Base-by-base conservation (phyloP, 2,797 vertebrate genomes). In the Eospalax fontanierii region DNA sequence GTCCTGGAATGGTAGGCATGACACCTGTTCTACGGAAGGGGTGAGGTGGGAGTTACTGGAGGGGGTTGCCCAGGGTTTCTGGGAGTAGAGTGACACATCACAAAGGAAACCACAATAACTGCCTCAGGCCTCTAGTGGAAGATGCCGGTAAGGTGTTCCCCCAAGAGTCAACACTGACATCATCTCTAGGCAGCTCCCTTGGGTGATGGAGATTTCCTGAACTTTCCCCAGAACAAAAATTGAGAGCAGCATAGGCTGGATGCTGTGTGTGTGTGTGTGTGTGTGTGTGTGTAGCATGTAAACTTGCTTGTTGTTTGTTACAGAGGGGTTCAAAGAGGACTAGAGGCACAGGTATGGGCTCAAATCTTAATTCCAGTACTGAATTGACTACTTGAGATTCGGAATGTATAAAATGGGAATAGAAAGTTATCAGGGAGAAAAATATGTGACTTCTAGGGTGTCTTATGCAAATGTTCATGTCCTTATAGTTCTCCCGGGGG, bases 91-190 rank as follows among this genome's bases (percentile, higher is more conserved):
- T 96, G 95, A 96, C 93, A 96, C 80, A 92, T 95, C 90, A 93
- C 87, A 96, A 92, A 96, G 93, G 95, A 84, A 95, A 96, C 12
- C 84, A 96, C 82, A 92, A 14, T 91, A 79, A 95, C 73, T 83
- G 92, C 95, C 92, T 87, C 54, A 35, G 83, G 63, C 95, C 90
- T 94, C 93, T 94, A 93, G 90, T 95, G 96, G 93, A 96, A 87
- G 95, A 89, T 21, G 21, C 68, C 0, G 0, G 91, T 79, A 85
- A 94, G 90, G 94, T 92, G 57, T 95, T 93, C 65, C 95, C 97
- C 30, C 0, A 1, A 80, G 89, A 87, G 80, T 43, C 59, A 59
- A 87, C 73, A 22, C 57, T 96, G 89, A 94, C 73, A 68, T 73
- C 88, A 80, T 61, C 91, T 92, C 73, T 54, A 30, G 78, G 59